phyloP scores from a whole-genome alignment of 2,113 vertebrate species.

The Ariopsis seemanni region DNA sequence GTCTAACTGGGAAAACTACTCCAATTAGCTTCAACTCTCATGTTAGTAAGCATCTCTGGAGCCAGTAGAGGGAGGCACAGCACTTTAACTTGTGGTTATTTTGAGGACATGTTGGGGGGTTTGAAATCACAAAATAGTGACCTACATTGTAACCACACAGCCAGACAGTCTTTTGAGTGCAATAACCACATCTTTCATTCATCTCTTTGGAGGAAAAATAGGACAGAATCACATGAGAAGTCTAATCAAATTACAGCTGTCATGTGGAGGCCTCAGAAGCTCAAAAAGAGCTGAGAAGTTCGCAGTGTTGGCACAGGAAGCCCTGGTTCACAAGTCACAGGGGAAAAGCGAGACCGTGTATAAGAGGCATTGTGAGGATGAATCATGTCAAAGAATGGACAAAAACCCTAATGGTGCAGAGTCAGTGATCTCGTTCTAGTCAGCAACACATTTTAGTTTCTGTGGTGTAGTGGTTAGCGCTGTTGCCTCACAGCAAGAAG shows the following conservation, averaged over 20 bases:
- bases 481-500: no score
- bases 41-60: neutral
- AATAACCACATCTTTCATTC: conserved; percentile 1
- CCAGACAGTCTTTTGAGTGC: neutral
- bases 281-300: neutral
- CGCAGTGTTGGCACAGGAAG: neutral
- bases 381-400: neutral
- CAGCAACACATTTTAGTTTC: neutral
- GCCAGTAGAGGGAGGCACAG: conserved; percentile 35
- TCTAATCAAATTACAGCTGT: conserved; percentile 23
- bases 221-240: neutral
- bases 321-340: neutral
- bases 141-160: no score
- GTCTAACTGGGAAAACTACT: neutral
- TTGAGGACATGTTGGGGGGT: neutral
- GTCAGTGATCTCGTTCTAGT: neutral
- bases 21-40: no score
- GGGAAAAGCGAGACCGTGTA: neutral
- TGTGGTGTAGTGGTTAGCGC: no score
- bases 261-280: neutral
- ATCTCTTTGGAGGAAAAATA: neutral
- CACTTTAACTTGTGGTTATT: conserved; percentile 12
- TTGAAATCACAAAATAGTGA: neutral
- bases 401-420: neutral
- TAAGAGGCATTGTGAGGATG: neutral